Conservation (phyloP, 2,113 vertebrate genomes). For the Lanius ludovicianus region DNA sequence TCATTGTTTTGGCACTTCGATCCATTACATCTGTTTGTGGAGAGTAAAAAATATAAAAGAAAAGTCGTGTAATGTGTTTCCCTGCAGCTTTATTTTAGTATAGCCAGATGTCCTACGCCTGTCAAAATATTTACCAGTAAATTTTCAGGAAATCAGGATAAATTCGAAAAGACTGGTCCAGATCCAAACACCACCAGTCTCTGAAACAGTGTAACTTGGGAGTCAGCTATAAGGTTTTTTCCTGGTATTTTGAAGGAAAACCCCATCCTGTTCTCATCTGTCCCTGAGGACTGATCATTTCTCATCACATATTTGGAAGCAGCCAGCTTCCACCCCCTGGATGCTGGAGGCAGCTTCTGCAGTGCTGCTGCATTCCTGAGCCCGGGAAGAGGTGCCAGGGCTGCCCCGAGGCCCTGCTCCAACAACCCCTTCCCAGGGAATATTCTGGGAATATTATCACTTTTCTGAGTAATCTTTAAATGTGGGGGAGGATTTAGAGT, state of each 20-base stretch:
- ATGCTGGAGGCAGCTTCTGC: not conserved
- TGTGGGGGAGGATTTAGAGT: not conserved
- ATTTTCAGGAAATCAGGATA: not conserved
- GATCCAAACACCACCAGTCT: not conserved
- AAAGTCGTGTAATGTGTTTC: slow-evolving; percentile 17
- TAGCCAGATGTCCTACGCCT: slow-evolving; percentile 39
- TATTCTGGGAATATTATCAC: not conserved
- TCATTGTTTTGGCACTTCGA: slow-evolving; percentile 18
- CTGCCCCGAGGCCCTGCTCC: not conserved
- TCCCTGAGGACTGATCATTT: not conserved
- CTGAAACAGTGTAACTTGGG: not conserved
- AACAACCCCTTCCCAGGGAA: not conserved
- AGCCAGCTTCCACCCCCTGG: not conserved
- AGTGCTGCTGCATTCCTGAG: not conserved
- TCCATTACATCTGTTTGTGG: slow-evolving; percentile 35
- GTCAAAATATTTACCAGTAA: slow-evolving; percentile 34
- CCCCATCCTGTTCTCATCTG: not conserved
- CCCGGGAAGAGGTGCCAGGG: fast-evolving
- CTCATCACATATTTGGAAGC: not conserved
- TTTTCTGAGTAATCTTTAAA: not conserved
- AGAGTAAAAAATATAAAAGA: not conserved
- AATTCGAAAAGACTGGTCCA: not conserved
- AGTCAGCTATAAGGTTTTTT: not conserved
- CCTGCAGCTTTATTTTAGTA: slow-evolving; percentile 32
- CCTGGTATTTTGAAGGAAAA: not conserved